Conservation (phyloP, 2,888 invertebrate species). For the Amphimallon solstitiale region DNA sequence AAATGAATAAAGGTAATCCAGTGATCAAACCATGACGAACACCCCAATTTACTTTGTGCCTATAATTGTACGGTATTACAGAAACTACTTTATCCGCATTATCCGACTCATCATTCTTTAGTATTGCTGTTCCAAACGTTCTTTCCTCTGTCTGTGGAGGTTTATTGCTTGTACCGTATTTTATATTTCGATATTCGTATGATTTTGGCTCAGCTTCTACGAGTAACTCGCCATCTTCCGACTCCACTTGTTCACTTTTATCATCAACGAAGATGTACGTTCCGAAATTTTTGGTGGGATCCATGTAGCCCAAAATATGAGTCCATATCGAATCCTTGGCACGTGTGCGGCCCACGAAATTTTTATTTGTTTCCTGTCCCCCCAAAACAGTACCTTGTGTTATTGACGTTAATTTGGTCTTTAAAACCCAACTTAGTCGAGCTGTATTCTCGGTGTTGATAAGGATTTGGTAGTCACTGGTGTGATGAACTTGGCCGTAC, state of each 20-base stretch:
- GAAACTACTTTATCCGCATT: conserved; percentile 74
- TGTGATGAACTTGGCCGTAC: conserved; percentile 67
- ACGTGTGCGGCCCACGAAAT: conserved; percentile 57
- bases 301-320: conserved; percentile 77
- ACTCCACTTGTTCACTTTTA: conserved; percentile 67
- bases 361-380: conserved; percentile 59
- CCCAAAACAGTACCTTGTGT: conserved; percentile 77
- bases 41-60: conserved; percentile 81
- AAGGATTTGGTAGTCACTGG: conserved; percentile 74
- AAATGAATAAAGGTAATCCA: conserved; percentile 74
- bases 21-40: conserved; percentile 78
- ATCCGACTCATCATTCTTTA: conserved; percentile 59
- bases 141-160: conserved; percentile 54
- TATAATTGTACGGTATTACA: conserved; percentile 77
- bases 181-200: conserved; percentile 74
- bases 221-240: conserved; percentile 78
- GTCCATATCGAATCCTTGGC: conserved; percentile 58
- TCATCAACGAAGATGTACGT: conserved; percentile 75
- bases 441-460: conserved; percentile 83
- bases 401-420: conserved; percentile 74
- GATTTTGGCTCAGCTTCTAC: conserved; percentile 82
- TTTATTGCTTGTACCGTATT: conserved; percentile 60
- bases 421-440: conserved; percentile 79
- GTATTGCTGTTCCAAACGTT: conserved; percentile 60
- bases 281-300: conserved; percentile 72